Conservation (phyloP, 1,140 invertebrate genomes). For the Orchestia grillus region DNA sequence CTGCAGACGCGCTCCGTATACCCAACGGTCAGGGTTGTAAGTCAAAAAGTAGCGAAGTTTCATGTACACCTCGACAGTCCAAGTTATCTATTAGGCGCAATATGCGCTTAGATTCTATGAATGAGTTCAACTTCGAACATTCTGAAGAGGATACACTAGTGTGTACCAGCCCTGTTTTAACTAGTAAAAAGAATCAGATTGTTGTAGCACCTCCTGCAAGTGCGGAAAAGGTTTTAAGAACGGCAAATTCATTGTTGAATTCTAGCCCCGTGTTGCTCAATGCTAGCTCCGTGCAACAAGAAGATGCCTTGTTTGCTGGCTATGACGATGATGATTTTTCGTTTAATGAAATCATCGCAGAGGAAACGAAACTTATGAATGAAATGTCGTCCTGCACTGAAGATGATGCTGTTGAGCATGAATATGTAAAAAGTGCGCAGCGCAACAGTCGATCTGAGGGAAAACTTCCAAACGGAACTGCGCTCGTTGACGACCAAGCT, state of each 20-base stretch:
- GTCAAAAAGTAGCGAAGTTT: background rate
- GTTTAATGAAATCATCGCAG: background rate
- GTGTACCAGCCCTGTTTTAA: background rate
- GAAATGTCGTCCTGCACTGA: background rate
- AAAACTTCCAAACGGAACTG: background rate
- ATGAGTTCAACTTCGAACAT: background rate
- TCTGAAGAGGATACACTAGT: background rate
- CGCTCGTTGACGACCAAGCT: background rate
- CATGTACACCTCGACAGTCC: background rate
- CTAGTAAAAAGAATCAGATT: background rate
- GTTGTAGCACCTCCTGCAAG: background rate
- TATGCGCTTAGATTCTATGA: background rate
- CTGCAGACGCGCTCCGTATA: too few relatives aligned
- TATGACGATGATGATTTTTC: slow-evolving; percentile 2
- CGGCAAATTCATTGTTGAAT: background rate
- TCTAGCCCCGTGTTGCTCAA: background rate
- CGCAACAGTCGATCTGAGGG: background rate
- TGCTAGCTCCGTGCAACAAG: background rate
- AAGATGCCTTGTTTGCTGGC: background rate
- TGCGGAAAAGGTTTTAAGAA: background rate
- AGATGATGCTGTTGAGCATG: background rate
- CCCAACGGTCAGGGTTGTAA: background rate
- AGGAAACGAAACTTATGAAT: background rate
- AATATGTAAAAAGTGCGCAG: background rate
- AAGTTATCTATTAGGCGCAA: background rate